A percentile compares a stretch with the other conserved stretches of the same genome.
These are phyloP conservation scores for Saguinus midas DNA, from an alignment of 2,113 vertebrate genomes.

Conservation along the genomic window DNA sequence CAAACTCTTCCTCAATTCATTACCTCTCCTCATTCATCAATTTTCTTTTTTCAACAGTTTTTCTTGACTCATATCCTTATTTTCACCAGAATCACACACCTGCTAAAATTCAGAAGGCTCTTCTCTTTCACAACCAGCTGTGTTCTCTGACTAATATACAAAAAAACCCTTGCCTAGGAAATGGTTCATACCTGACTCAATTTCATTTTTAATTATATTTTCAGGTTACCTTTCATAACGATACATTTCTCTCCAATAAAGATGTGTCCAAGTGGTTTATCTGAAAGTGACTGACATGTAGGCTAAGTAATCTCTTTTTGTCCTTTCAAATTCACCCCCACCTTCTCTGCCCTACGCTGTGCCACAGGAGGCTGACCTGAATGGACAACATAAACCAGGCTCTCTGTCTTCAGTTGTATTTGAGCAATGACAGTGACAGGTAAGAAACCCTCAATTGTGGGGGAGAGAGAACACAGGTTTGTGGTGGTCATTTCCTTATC, in stretches of 20 bases:
- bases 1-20: background rate
- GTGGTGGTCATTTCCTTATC: background rate
- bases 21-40: background rate
- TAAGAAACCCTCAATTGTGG: background rate
- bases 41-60: background rate
- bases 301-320: background rate
- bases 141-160: constrained; percentile 34
- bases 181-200: constrained; percentile 18
- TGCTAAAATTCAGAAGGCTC: background rate
- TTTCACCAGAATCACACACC: background rate
- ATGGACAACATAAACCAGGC: background rate
- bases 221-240: background rate
- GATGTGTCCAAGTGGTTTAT: background rate
- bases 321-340: background rate
- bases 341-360: background rate
- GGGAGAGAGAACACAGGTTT: background rate
- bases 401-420: background rate
- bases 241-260: background rate
- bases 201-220: constrained; percentile 31
- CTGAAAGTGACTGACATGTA: background rate
- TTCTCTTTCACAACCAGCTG: background rate
- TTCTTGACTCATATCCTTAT: constrained; percentile 32
- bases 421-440: background rate
- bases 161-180: constrained; percentile 24
- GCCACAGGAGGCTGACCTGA: background rate